Evolutionary conservation across 1,140 invertebrate genomes (phyloP), one percentile per base, ranked within the genome.

Genomic region (Phthorimaea operculella): DNA sequence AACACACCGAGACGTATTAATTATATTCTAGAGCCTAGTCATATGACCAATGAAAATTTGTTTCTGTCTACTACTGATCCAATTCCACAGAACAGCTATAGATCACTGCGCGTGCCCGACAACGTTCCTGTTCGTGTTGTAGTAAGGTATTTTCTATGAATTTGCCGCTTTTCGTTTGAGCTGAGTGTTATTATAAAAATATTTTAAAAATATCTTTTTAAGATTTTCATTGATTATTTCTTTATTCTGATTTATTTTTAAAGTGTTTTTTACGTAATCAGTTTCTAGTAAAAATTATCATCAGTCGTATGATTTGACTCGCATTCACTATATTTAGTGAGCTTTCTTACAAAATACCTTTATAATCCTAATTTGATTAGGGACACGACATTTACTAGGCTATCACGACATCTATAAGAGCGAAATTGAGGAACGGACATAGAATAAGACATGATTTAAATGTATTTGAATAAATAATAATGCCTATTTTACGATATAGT

Each of bases 371-470:
- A 68, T 47, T 47, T 47, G 16, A 47, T 69, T 62, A 72, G 66
- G 74, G 72, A 79, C 75, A 84, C 79, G 74, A 84, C 81, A 79
- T 62, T 71, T 49, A 81, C 79, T 84, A 84, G 64, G 58, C 81
- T 82, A 82, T 75, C 74, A 84, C 81, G 79, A 84, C 79, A 84
- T 66, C 77, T 80, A 83, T 79, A 81, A 82, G 77, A 81, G 74
- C 60, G 81, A 84, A 84, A 80, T 78, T 65, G 79, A 82, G 74
- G 74, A 81, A 84, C 78, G 79, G 78, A 82, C 76, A 81, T 79
- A 81, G 76, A 79, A 62, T 72, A 78, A 80, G 76, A 76, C 58
- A 71, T 76, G 68, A 78, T 68, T 74, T 56, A 76, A 76, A 72
- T 77, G 68, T 75, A 33, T 69, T 62, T 72, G 66, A 66, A 53